Percentiles rank a stretch among this genome's conserved stretches.
Evolutionary conservation across 2,113 vertebrate genomes (phyloP).

Genomic region (Pholis gunnellus): DNA sequence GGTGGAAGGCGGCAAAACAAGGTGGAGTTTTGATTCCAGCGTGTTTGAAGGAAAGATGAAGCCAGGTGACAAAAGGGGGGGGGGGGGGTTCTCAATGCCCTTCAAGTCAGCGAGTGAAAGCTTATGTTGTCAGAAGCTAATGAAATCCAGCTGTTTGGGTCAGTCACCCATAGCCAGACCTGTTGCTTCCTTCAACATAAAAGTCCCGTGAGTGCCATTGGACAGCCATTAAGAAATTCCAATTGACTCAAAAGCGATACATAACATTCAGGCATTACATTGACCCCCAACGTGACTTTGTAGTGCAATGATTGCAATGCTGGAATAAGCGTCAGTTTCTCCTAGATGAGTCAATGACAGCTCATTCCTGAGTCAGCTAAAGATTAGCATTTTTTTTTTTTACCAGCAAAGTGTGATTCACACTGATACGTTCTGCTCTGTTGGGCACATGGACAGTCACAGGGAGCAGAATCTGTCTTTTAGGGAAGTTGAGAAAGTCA

Average conservation of each 20-base stretch:
- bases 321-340: neutral
- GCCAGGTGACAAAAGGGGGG: conserved; percentile 1
- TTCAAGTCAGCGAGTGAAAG: conserved; percentile 4
- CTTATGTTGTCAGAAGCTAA: neutral
- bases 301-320: neutral
- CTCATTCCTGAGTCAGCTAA: neutral
- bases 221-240: neutral
- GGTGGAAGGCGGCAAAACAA: neutral
- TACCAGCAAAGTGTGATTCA: neutral
- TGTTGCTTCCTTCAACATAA: neutral
- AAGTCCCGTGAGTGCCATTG: neutral
- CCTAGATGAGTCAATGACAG: neutral
- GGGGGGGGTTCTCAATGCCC: neutral
- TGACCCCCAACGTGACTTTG: neutral
- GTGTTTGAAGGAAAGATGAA: conserved; percentile 2
- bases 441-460: neutral
- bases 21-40: neutral
- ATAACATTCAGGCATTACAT: neutral
- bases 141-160: conserved; percentile 9
- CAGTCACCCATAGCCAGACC: neutral
- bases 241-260: neutral
- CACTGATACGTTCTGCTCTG: neutral
- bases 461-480: neutral
- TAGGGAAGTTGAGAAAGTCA: neutral
- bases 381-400: neutral